These are phyloP conservation scores for Mimas tiliae DNA, from an alignment of 2,888 invertebrate species.

Conservation along the genomic window DNA sequence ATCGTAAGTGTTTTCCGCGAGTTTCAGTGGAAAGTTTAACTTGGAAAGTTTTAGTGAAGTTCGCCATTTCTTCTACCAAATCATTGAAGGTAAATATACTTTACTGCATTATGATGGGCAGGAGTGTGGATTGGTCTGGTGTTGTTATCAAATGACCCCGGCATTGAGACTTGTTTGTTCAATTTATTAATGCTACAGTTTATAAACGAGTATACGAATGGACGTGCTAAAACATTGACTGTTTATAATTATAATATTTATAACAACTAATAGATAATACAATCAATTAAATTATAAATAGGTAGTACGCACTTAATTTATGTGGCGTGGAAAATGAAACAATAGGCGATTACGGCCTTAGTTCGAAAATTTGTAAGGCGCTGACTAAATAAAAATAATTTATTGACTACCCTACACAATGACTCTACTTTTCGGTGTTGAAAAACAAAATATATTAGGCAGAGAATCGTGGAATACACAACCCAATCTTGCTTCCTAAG, in stretches of 20 bases:
- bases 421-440: no score
- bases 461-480: slow-evolving; percentile 3
- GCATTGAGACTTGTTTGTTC: slow-evolving; percentile 60
- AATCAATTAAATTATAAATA: slow-evolving; percentile 9
- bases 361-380: neutral
- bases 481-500: neutral
- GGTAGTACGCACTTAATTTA: neutral
- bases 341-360: neutral
- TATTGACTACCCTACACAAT: neutral
- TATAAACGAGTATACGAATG: slow-evolving; percentile 44
- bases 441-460: neutral
- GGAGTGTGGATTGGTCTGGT: slow-evolving; percentile 38
- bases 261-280: slow-evolving; percentile 32
- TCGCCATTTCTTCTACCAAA: neutral
- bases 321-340: neutral
- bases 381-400: slow-evolving; percentile 5
- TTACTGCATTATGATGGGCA: neutral
- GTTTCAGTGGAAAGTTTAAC: slow-evolving; percentile 28
- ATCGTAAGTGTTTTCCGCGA: neutral
- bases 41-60: slow-evolving; percentile 34
- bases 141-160: slow-evolving; percentile 65
- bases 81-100: slow-evolving; percentile 24
- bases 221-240: slow-evolving; percentile 48
- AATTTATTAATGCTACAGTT: slow-evolving; percentile 58
- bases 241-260: slow-evolving; percentile 20